These are phyloP conservation scores for Chaetophractus vellerosus DNA, from an alignment of 2,797 vertebrate species.

Conservation along the genomic window DNA sequence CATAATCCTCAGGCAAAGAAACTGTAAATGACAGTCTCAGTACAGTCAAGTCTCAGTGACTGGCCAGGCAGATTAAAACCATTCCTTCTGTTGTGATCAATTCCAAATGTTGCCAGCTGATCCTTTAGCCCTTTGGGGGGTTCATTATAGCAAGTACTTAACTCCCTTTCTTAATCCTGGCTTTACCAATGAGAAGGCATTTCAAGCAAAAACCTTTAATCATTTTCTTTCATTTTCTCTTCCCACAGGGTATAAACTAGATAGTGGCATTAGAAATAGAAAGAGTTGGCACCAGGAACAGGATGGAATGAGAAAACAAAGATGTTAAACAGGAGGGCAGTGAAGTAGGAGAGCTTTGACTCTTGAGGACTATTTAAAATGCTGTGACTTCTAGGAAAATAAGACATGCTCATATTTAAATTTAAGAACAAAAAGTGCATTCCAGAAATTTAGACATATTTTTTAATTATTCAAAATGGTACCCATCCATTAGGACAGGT, in stretches of 20 bases:
- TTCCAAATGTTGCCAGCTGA: not conserved
- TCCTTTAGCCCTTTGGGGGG: not conserved
- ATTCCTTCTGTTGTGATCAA: not conserved
- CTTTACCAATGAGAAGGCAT: conserved; percentile 23
- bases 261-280: conserved; percentile 69
- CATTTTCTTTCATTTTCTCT: conserved; percentile 58
- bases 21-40: not conserved
- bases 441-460: conserved; percentile 31
- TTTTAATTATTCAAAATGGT: conserved; percentile 70
- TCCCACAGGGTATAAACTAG: not conserved
- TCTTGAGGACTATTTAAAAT: conserved; percentile 62
- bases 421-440: conserved; percentile 68
- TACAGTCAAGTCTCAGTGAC: not conserved
- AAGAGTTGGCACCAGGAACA: conserved; percentile 79
- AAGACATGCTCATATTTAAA: conserved; percentile 49
- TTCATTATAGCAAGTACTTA: conserved; percentile 38
- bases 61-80: not conserved
- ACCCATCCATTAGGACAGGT: conserved; percentile 58
- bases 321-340: conserved; percentile 64
- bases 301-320: conserved; percentile 66
- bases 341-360: not conserved
- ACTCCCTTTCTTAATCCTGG: conserved; percentile 3
- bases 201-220: conserved; percentile 36
- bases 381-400: conserved; percentile 59
- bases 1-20: conserved; percentile 25